Percentiles rank a stretch among this genome's conserved stretches.
Evolutionary conservation across 1,140 invertebrate species (phyloP).

Genomic region (Akabosia matsudoensis): DNA sequence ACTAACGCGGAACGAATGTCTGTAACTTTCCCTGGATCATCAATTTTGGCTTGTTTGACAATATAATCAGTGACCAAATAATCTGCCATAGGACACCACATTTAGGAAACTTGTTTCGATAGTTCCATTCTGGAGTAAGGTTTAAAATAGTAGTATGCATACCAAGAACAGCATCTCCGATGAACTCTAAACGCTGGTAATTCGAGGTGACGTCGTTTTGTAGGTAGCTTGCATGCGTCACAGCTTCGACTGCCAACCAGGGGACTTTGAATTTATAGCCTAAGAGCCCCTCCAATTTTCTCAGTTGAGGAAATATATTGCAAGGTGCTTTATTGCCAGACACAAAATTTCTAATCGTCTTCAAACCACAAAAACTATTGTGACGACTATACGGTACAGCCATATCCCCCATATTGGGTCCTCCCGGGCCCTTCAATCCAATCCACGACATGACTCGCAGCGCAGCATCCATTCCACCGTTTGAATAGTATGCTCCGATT

Average conservation of each 20-base stretch:
- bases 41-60: conserved; percentile 58
- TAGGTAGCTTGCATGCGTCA: conserved; percentile 60
- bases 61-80: conserved; percentile 60
- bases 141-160: neutral
- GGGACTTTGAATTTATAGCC: conserved; percentile 45
- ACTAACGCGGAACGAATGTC: conserved; percentile 61
- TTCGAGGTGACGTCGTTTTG: conserved; percentile 58
- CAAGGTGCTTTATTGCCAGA: neutral
- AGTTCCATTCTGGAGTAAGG: no score
- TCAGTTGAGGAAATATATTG: neutral
- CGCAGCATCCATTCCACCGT: conserved; percentile 24
- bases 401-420: neutral
- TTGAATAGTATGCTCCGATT: conserved; percentile 40
- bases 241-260: conserved; percentile 50
- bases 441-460: conserved; percentile 33
- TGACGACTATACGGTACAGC: neutral
- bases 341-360: neutral
- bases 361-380: neutral
- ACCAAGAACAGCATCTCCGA: conserved; percentile 59
- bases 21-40: conserved; percentile 63
- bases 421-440: neutral
- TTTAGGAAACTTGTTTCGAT: neutral
- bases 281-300: neutral
- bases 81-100: conserved; percentile 49
- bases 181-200: conserved; percentile 60